Evolutionary conservation across 2,888 invertebrate species (phyloP), one percentile per base, ranked within the genome.

Genomic region (Steromphala cineraria): DNA sequence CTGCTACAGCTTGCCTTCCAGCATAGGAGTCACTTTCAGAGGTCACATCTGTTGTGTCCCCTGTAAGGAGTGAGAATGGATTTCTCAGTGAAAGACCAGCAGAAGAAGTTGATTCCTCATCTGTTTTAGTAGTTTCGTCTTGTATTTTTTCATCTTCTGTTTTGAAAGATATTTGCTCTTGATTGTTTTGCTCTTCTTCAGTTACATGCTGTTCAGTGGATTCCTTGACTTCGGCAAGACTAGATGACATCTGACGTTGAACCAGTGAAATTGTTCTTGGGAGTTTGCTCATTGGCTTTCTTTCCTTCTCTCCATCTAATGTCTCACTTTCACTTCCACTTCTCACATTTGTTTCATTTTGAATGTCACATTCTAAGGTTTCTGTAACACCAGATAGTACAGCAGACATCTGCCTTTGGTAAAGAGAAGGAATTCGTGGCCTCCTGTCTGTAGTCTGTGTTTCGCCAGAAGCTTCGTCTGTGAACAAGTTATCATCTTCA

Each of bases 11-110:
- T 15, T 46, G n/a, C 19, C 19, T 7, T n/a, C 76, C 76, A 31
- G 56, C 53, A 53, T 55, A 17, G 15, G 79, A 75, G 15, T 79
- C 79, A 40, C 74, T 55, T 75, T 79, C 79, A 36, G 79, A 79
- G 13, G 79, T 56, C 13, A 75, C 67, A 46, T 79, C 79, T 24
- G 79, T 79, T 36, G 79, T 71, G 21, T 79, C 79, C 36, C 75
- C 56, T 21, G 53, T 28, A 21, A 79, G 75, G 40, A 53, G 75
- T 55, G 36, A 46, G 40, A 40, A 79, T 10, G 79, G 74, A 75
- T 79, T 79, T 56, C 74, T 79, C 17, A 79, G 19, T 3, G 79
- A 79, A 21, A 79, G 53, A 8, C 46, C 28, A 40, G 36, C 40
- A 15, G 74, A 53, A 31, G 78, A 53, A 17, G 40, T 31, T 17